These are phyloP conservation scores for Platysteira castanea DNA, from an alignment of 2,113 vertebrate species.

Conservation along the genomic window DNA sequence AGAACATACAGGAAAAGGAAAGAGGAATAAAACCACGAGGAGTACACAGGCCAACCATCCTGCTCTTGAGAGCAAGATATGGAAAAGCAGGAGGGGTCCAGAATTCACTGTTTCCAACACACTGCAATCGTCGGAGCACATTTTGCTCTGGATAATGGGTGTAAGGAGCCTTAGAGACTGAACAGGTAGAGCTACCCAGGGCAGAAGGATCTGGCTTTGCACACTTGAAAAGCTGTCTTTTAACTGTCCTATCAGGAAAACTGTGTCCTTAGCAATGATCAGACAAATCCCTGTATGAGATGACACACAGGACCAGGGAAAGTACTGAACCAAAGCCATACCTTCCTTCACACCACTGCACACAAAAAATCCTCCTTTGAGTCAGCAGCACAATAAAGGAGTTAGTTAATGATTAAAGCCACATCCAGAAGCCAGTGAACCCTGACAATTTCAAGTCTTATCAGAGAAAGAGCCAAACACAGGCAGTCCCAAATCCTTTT, in stretches of 20 bases:
- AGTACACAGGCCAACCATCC: not conserved
- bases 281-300: not conserved
- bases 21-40: not conserved
- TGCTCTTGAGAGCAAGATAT: not conserved
- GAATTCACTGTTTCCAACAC: not conserved
- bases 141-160: not conserved
- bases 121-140: not conserved
- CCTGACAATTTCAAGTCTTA: not conserved
- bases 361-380: not conserved
- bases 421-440: not conserved
- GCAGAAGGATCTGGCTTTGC: not conserved
- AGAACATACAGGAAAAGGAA: not conserved
- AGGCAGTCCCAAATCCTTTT: not conserved
- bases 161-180: not conserved
- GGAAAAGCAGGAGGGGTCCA: not conserved
- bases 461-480: not conserved
- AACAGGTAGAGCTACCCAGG: not conserved
- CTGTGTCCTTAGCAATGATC: not conserved
- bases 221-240: not conserved
- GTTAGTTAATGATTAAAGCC: constrained; percentile 34
- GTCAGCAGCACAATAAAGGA: not conserved
- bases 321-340: not conserved
- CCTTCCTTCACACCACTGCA: not conserved
- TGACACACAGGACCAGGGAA: not conserved
- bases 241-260: not conserved